Percentiles rank a stretch among this genome's conserved stretches.
Evolutionary conservation across 1,140 invertebrate genomes (phyloP).

Genomic region (Portunus trituberculatus): DNA sequence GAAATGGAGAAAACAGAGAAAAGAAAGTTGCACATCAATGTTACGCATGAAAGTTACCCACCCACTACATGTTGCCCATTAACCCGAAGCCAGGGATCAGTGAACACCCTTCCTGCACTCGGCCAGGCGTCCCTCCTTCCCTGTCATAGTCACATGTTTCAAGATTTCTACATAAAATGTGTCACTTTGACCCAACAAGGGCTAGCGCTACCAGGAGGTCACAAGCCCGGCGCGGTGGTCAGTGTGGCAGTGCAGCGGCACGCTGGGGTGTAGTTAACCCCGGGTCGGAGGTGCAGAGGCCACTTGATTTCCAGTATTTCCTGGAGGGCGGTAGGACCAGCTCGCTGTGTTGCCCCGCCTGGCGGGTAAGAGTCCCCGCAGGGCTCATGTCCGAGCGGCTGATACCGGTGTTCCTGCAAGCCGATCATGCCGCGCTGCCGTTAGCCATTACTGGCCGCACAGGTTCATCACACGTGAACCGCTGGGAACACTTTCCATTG

Average conservation of each 20-base stretch:
- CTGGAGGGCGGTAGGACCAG: background rate
- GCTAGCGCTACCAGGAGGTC: background rate
- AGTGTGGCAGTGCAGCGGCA: background rate
- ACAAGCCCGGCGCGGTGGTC: background rate
- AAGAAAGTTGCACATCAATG: background rate
- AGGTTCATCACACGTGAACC: background rate
- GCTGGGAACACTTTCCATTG: background rate
- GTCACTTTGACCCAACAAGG: background rate
- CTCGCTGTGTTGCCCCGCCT: background rate
- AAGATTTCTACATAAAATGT: background rate
- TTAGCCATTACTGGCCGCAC: background rate
- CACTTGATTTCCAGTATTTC: slow-evolving; percentile 1
- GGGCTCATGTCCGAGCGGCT: background rate
- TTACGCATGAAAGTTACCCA: background rate
- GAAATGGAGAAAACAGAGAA: background rate
- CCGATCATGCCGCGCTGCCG: background rate
- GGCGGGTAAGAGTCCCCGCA: background rate
- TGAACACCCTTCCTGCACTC: background rate
- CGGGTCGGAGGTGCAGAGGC: background rate
- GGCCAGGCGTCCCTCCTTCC: background rate
- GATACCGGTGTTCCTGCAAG: background rate
- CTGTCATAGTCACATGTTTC: background rate
- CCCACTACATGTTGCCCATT: background rate
- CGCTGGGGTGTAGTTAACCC: background rate
- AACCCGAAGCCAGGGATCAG: background rate